Evolutionary conservation across 2,888 invertebrate species (phyloP), one percentile per base, ranked within the genome.

Genomic region (Fragum sueziense): DNA sequence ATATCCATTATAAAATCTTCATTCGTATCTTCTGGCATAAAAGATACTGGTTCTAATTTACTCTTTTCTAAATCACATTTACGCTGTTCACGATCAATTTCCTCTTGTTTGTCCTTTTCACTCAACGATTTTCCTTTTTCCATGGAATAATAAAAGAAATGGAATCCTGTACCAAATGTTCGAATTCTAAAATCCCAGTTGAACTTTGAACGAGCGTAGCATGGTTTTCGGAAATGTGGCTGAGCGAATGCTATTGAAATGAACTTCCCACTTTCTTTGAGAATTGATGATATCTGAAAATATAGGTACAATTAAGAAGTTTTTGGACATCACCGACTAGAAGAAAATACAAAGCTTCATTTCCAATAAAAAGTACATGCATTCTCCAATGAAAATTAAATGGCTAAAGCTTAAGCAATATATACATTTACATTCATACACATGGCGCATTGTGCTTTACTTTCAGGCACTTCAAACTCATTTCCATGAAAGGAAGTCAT

Each of bases 201-300:
- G 57, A 76, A 85, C 31, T 68, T 79, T 25, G 74, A 51, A 34
- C 78, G 51, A 14, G 85, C 83, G 70, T 83, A 85, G 25, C 78
- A 51, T 25, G 76, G 78, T 51, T 59, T 81, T 33, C 85, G 62
- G 33, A 85, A 85, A 68, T 85, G 85, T 17, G 85, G 81, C 68
- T 85, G 83, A 14, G 83, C 68, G 75, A 85, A 85, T 27, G 81
- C 78, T 33, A 85, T 80, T 34, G 85, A 85, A n/a, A 85, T 83
- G 52, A 85, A 85, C 47, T 81, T 85, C 22, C 85, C 85, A 17
- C 74, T 70, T 7, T 57, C 69, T 61, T 83, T 83, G 6, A 85
- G 34, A n/a, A 83, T 61, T 1, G 25, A 65, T 0, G 52, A 74
- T 17, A 85, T 62, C 82, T 85, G 72, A 31, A 82, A 79, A 57